Conservation (phyloP, 2,888 invertebrate genomes). For the Tubulanus polymorphus region DNA sequence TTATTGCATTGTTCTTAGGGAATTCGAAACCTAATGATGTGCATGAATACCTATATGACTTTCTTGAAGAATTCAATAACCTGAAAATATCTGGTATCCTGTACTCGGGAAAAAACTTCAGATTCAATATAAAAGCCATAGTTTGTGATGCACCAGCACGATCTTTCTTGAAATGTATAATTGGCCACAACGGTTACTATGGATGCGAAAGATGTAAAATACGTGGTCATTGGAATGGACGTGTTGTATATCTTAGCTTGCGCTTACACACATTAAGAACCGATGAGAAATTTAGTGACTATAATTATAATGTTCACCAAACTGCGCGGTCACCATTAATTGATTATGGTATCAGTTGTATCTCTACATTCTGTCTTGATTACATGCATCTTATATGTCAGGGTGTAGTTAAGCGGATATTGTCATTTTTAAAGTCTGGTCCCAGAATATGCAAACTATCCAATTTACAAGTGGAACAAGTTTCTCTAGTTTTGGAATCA, state of each 20-base stretch:
- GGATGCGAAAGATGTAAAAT: constrained; percentile 13
- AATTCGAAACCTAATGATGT: constrained; percentile 10
- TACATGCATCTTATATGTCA: constrained; percentile 39
- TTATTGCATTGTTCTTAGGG: constrained; percentile 12
- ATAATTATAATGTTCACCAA: constrained; percentile 12
- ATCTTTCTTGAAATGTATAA: constrained; percentile 14
- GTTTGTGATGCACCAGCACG: constrained; percentile 21
- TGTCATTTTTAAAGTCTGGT: constrained; percentile 27
- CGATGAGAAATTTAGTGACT: constrained; percentile 2
- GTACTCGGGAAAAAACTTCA: background rate
- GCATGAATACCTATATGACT: constrained; percentile 10
- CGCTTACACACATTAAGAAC: background rate
- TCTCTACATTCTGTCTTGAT: constrained; percentile 17
- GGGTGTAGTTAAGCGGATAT: constrained; percentile 35
- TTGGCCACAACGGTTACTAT: constrained; percentile 13
- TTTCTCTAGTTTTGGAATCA: constrained; percentile 11
- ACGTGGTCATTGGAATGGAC: constrained; percentile 8
- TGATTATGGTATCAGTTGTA: constrained; percentile 10
- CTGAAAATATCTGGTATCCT: constrained; percentile 3
- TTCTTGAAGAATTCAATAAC: background rate
- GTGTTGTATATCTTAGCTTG: background rate
- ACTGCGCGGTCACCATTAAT: constrained; percentile 11
- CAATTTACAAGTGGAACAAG: background rate
- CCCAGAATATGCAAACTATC: constrained; percentile 16
- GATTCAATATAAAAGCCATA: constrained; percentile 8